Conservation (phyloP, 2,113 vertebrate genomes). For the Elephantulus edwardii region DNA sequence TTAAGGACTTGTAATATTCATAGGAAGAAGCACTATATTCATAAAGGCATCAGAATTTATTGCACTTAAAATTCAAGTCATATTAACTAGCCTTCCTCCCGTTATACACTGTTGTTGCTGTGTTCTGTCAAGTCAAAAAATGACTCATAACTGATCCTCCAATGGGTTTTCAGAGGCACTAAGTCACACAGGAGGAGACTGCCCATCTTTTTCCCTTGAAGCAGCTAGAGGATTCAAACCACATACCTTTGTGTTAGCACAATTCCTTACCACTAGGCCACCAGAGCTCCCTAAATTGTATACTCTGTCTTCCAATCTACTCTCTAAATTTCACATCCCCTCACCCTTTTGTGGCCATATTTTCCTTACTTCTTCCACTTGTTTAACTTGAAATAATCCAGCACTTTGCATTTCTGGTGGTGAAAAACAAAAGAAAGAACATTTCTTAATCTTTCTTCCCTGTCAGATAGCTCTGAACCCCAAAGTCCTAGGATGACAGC, state of each 20-base stretch:
- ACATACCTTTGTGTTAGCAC: too few relatives aligned
- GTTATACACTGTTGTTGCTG: not conserved
- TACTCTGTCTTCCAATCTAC: not conserved
- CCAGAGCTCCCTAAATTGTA: too few relatives aligned
- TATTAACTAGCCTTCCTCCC: not conserved
- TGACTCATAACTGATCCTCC: too few relatives aligned
- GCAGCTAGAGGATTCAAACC: too few relatives aligned
- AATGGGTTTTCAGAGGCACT: too few relatives aligned
- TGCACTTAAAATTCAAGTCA: not conserved
- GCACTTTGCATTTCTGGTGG: not conserved
- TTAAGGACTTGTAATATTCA: not conserved
- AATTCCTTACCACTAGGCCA: too few relatives aligned
- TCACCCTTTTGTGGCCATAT: not conserved
- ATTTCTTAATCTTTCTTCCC: not conserved
- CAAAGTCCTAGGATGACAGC: not conserved
- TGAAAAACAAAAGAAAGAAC: not conserved
- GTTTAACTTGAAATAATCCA: conserved; percentile 10
- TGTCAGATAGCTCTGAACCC: not conserved
- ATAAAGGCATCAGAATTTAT: not conserved
- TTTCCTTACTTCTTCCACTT: not conserved
- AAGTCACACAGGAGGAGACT: too few relatives aligned
- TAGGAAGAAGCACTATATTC: not conserved
- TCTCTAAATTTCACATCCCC: not conserved
- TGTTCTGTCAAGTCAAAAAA: too few relatives aligned
- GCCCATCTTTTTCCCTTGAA: too few relatives aligned